Evolutionary conservation across 1,140 invertebrate genomes (phyloP).

Genomic region (Liolophura sinensis): DNA sequence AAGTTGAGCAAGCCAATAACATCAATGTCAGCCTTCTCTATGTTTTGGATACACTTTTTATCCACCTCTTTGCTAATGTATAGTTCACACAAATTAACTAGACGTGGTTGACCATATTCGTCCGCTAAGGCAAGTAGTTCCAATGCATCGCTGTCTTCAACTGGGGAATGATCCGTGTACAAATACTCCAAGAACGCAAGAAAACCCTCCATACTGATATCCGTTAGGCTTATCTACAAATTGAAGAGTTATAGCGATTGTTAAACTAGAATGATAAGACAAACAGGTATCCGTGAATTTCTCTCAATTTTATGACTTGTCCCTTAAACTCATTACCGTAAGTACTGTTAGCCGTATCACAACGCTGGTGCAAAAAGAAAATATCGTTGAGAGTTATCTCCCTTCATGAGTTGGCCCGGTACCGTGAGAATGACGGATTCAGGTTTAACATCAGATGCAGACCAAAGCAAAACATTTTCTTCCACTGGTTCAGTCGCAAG

Average conservation of each 20-base stretch:
- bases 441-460: no score
- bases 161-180: conserved; percentile 52
- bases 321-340: no score
- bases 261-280: no score
- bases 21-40: conserved; percentile 49
- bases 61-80: conserved; percentile 54
- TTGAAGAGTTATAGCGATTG: conserved; percentile 2
- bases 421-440: no score
- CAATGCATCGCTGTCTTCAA: conserved; percentile 42
- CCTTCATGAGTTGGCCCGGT: no score
- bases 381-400: no score
- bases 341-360: no score
- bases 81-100: conserved; percentile 49
- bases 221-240: conserved; percentile 35
- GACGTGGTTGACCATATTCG: conserved; percentile 41
- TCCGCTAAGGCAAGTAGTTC: conserved; percentile 43
- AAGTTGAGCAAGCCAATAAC: conserved; percentile 46
- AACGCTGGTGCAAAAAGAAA: no score
- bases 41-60: conserved; percentile 33
- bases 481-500: no score
- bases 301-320: no score
- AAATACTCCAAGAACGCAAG: conserved; percentile 48
- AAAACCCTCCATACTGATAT: conserved; percentile 37
- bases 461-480: no score
- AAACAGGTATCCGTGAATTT: no score